phyloP scores from a whole-genome alignment of 1,140 invertebrate genomes.

The Cataglyphis hispanica region DNA sequence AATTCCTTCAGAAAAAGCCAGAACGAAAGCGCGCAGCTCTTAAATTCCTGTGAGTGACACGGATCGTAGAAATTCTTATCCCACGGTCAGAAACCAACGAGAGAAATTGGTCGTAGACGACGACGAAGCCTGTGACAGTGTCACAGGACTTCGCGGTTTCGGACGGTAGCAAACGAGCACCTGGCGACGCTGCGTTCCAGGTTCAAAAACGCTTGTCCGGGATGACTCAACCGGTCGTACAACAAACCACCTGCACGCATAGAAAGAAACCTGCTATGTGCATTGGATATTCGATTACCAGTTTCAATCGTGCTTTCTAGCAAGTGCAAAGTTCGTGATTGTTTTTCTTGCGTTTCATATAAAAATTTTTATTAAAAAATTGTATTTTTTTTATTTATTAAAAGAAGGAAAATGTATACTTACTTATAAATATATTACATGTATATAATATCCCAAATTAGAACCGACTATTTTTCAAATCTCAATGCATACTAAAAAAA shows the following conservation, averaged over 20 bases:
- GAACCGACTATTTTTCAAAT: neutral
- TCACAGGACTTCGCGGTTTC: slow-evolving; percentile 69
- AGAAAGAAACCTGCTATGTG: slow-evolving; percentile 64
- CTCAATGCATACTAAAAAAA: neutral
- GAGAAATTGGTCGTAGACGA: slow-evolving; percentile 52
- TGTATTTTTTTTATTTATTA: no score
- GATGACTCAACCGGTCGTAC: slow-evolving; percentile 71
- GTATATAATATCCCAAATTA: no score
- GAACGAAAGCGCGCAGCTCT: slow-evolving; percentile 10
- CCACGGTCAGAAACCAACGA: slow-evolving; percentile 47
- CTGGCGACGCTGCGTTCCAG: slow-evolving; percentile 17
- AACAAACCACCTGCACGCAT: slow-evolving; percentile 56
- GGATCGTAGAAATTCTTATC: slow-evolving; percentile 72
- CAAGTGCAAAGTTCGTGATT: slow-evolving; percentile 48
- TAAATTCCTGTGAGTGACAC: slow-evolving; percentile 64
- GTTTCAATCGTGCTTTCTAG: slow-evolving; percentile 40
- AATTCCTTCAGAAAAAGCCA: slow-evolving; percentile 64
- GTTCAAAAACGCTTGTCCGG: slow-evolving; percentile 31
- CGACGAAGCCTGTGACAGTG: neutral
- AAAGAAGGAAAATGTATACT: no score
- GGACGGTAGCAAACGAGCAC: slow-evolving; percentile 6
- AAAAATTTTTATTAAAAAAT: no score
- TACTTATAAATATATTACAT: no score
- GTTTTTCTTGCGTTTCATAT: no score
- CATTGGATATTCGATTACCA: slow-evolving; percentile 70